Conservation (phyloP, 1,140 invertebrate genomes). For the Temnothorax nylanderi region DNA sequence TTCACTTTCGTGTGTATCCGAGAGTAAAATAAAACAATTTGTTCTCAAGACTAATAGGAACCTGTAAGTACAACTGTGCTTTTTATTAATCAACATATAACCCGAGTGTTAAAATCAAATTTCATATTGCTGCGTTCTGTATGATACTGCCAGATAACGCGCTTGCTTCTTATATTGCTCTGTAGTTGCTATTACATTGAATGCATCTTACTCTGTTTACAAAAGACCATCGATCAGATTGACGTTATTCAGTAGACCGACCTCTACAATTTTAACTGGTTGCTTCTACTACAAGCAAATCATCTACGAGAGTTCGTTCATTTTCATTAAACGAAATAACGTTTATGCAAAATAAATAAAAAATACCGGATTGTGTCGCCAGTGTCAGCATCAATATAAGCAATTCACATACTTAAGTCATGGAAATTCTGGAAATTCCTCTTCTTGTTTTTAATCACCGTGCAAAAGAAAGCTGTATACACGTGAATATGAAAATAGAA, state of each 20-base stretch:
- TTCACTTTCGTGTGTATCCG: conserved; percentile 11
- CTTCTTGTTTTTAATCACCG: conserved; percentile 25
- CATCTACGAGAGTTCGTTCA: conserved; percentile 7
- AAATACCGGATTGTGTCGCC: background rate
- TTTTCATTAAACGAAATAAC: conserved; percentile 1
- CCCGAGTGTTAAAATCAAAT: conserved; percentile 11
- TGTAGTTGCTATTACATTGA: conserved; percentile 42
- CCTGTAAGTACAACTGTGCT: conserved; percentile 14
- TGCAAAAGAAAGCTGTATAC: background rate
- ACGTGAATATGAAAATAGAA: background rate
- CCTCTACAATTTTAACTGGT: background rate
- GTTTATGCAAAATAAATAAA: conserved; percentile 4
- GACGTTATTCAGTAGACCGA: background rate
- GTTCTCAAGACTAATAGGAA: conserved; percentile 14
- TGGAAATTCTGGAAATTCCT: conserved; percentile 9
- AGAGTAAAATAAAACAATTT: background rate
- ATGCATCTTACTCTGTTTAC: conserved; percentile 13
- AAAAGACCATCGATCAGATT: conserved; percentile 11
- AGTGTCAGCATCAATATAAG: conserved; percentile 24
- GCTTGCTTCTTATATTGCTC: conserved; percentile 35
- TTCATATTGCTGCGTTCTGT: conserved; percentile 20
- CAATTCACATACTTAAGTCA: background rate
- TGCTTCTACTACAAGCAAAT: background rate
- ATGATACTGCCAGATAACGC: conserved; percentile 34
- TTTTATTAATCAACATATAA: background rate